Conservation (phyloP, 2,888 invertebrate genomes). For the Eupithecia subumbrata region DNA sequence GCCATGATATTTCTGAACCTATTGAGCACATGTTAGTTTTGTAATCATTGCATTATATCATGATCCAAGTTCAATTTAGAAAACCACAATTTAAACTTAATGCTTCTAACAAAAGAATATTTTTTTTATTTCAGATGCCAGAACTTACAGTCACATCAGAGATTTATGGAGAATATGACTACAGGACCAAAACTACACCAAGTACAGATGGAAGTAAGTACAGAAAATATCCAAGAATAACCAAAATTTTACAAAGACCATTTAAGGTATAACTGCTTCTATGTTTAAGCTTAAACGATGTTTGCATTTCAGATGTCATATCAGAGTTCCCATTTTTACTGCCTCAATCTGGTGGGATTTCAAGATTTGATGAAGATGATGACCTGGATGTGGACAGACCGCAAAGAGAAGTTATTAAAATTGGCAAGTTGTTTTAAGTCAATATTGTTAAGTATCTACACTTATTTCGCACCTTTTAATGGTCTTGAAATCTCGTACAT, state of each 20-base stretch:
- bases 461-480: no score
- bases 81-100: constrained; percentile 29
- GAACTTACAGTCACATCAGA: constrained; percentile 88
- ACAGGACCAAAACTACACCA: constrained; percentile 77
- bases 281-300: not conserved
- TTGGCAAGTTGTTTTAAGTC: constrained; percentile 78
- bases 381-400: constrained; percentile 87
- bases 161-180: constrained; percentile 88
- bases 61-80: constrained; percentile 25
- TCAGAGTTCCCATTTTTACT: constrained; percentile 88
- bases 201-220: constrained; percentile 79
- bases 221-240: not conserved
- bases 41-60: constrained; percentile 36
- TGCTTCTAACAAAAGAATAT: not conserved
- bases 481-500: no score
- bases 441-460: no score
- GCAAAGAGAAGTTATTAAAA: constrained; percentile 81
- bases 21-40: constrained; percentile 21
- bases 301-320: constrained; percentile 85
- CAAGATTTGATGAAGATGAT: constrained; percentile 86
- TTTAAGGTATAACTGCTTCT: not conserved
- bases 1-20: constrained; percentile 40
- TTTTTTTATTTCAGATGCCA: constrained; percentile 69
- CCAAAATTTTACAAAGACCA: not conserved
- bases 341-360: constrained; percentile 64